Percentiles rank a stretch among this genome's conserved stretches.
phyloP scores from a whole-genome alignment of 2,888 invertebrate species.

The Acleris laterana region DNA sequence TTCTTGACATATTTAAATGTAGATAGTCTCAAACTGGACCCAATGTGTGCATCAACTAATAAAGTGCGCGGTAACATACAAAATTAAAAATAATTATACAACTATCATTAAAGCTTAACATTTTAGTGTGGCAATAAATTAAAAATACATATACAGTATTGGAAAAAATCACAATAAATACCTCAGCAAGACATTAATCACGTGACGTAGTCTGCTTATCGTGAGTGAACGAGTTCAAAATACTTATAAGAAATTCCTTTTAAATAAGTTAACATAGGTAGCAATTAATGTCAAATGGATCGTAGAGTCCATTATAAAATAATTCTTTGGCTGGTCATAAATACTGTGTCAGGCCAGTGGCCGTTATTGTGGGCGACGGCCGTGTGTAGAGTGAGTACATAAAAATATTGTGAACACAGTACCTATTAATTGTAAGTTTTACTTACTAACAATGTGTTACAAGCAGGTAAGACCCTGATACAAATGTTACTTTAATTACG shows the following conservation, averaged over 20 bases:
- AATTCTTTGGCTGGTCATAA: conserved; percentile 3
- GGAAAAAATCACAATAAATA: neutral
- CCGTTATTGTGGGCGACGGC: neutral
- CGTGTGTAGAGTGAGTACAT: too few relatives aligned
- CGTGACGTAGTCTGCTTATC: too few relatives aligned
- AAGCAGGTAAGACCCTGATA: too few relatives aligned
- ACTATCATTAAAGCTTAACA: conserved; percentile 36
- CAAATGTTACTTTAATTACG: too few relatives aligned
- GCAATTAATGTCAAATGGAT: neutral
- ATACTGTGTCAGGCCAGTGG: neutral
- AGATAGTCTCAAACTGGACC: too few relatives aligned
- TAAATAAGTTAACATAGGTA: neutral
- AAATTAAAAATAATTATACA: conserved; percentile 21
- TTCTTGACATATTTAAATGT: too few relatives aligned
- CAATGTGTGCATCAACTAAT: conserved; percentile 1
- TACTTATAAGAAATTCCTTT: neutral
- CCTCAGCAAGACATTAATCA: neutral
- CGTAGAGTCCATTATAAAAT: neutral
- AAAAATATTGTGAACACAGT: too few relatives aligned
- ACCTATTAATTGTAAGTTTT: too few relatives aligned
- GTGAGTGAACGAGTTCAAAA: neutral
- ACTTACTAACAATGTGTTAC: too few relatives aligned
- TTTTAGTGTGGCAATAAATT: conserved; percentile 19
- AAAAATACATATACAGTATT: conserved; percentile 17
- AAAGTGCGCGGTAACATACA: conserved; percentile 31